Conservation (phyloP, 2,113 vertebrate genomes). For the Chelonoidis abingdonii region DNA sequence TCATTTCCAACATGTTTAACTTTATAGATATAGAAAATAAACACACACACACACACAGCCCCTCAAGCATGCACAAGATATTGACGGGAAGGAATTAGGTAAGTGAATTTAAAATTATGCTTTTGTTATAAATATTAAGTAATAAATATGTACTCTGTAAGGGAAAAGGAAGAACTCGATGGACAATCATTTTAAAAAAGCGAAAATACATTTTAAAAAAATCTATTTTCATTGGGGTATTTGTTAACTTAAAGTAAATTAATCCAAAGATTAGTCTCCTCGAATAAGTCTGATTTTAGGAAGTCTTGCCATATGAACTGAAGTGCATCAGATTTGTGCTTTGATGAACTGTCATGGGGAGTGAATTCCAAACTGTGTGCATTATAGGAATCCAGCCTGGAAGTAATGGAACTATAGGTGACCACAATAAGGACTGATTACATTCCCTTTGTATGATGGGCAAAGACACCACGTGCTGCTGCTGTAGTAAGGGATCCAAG, state of each 20-base stretch:
- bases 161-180: not conserved
- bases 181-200: not conserved
- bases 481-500: fast-evolving
- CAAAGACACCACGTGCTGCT: fast-evolving
- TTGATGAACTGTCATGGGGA: not conserved
- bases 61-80: not conserved
- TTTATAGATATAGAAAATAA: not conserved
- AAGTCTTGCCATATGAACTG: not conserved
- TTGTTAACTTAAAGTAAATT: not conserved
- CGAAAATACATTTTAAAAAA: not conserved
- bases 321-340: not conserved
- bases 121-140: not conserved
- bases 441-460: not conserved
- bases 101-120: not conserved
- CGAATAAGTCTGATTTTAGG: not conserved
- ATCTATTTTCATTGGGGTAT: no score
- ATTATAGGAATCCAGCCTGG: not conserved
- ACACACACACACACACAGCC: no score
- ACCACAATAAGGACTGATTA: not conserved
- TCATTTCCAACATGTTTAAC: not conserved
- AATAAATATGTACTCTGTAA: not conserved
- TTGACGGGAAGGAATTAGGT: not conserved
- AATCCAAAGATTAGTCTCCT: fast-evolving
- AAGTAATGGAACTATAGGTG: not conserved
- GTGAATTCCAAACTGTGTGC: not conserved